Base-by-base conservation (phyloP, 1,140 invertebrate species). In the Latrodectus geometricus region DNA sequence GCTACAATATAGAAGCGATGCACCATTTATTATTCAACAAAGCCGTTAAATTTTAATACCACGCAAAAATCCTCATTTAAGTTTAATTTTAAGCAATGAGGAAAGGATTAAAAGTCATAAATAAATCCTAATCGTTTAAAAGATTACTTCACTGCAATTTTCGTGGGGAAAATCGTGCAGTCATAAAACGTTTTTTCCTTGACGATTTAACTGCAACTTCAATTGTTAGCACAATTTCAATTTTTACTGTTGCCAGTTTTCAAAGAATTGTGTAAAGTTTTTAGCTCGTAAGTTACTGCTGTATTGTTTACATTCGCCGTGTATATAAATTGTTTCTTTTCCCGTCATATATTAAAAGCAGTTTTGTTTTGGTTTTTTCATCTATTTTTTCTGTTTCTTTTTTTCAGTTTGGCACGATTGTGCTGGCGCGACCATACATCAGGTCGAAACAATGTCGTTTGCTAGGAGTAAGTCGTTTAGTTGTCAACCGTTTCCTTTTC, bases 251-350 rank as follows among this genome's bases (percentile, higher is more conserved):
- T 54, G 48, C 35, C n/a, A 81, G 61, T 74, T 75, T 76, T 73
- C 50, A 49, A 66, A 52, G 23, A 85, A 85, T 77, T 74, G 65
- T 77, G 70, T 78, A 85, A 78, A 85, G 21, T 76, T 85, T 9
- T 68, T 68, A 35, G 48, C 66, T 17, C n/a, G 12, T 70, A 72
- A 54, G 78, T 72, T 72, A 69, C 49, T 48, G 66, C 15, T 20
- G 72, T 49, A 86, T 86, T 86, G 83, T 86, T 86, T 86, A 74
- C 56, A 54, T 66, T 75, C 81, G 15, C 23, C 50, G 75, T 54
- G 66, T 86, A 73, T 86, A 86, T 86, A 86, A 86, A 86, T 86
- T 77, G 75, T 86, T 86, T 86, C 83, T 86, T 84, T 82, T 86
- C 50, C 83, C 11, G 83, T 61, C 70, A 74, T 69, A 70, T 69